These are phyloP conservation scores for Lordiphosa collinella DNA, from an alignment of 1,140 invertebrate genomes.

Conservation along the genomic window DNA sequence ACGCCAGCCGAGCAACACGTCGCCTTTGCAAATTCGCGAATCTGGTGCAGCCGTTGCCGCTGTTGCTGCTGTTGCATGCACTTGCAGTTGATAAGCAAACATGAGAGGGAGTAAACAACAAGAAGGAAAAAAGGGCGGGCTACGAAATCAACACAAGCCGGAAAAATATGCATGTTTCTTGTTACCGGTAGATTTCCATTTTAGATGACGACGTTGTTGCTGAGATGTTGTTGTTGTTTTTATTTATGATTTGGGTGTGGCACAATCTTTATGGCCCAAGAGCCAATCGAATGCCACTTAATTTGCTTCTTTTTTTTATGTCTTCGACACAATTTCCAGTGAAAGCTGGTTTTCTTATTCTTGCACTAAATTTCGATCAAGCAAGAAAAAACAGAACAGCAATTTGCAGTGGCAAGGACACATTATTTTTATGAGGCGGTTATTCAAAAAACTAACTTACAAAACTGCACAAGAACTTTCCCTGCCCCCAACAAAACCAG, in stretches of 20 bases:
- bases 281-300: conserved; percentile 64
- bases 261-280: conserved; percentile 26
- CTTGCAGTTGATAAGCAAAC: conserved; percentile 68
- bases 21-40: conserved; percentile 35
- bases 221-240: conserved; percentile 31
- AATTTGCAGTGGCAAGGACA: conserved; percentile 63
- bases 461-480: conserved; percentile 24
- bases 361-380: conserved; percentile 55
- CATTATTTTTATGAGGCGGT: conserved; percentile 61
- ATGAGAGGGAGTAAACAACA: conserved; percentile 12
- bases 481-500: not conserved
- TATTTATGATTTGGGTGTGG: conserved; percentile 59
- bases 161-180: conserved; percentile 65
- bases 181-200: conserved; percentile 71
- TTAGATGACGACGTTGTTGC: conserved; percentile 52
- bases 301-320: conserved; percentile 54
- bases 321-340: conserved; percentile 4
- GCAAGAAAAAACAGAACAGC: conserved; percentile 31
- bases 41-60: conserved; percentile 23
- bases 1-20: conserved; percentile 53
- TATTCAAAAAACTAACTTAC: conserved; percentile 57
- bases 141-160: conserved; percentile 66
- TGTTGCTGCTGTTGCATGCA: conserved; percentile 48
- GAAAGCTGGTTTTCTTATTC: conserved; percentile 7
- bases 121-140: conserved; percentile 22